These are phyloP conservation scores for Ernsta delagoae DNA, from an alignment of 2,888 invertebrate species.

Conservation along the genomic window DNA sequence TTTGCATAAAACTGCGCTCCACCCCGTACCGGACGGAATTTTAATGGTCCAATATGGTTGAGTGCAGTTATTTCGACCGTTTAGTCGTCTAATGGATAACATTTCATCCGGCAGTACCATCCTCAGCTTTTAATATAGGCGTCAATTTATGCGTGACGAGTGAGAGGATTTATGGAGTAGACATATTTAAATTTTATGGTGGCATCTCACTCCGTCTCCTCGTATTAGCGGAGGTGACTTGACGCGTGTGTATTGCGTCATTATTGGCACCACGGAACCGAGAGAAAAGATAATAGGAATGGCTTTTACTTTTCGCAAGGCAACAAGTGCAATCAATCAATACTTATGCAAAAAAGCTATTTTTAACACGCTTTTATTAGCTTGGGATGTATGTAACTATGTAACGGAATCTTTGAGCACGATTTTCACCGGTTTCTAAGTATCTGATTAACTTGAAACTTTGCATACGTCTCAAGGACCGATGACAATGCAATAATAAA, in stretches of 20 bases:
- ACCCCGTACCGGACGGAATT: slow-evolving; percentile 54
- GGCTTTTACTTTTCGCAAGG: too few relatives aligned
- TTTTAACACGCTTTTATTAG: too few relatives aligned
- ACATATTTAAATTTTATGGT: slow-evolving; percentile 8
- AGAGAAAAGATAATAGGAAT: too few relatives aligned
- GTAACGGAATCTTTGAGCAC: too few relatives aligned
- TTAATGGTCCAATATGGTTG: slow-evolving; percentile 62
- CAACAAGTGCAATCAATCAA: too few relatives aligned
- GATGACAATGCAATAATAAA: too few relatives aligned
- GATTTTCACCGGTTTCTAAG: too few relatives aligned
- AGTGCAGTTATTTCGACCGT: slow-evolving; percentile 21
- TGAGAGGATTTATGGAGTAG: slow-evolving; percentile 1
- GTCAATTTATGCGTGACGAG: slow-evolving; percentile 12
- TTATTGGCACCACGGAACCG: background rate
- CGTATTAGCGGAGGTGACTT: slow-evolving; percentile 1
- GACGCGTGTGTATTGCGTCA: background rate
- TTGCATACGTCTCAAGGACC: too few relatives aligned
- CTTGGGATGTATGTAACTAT: too few relatives aligned
- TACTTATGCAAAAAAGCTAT: too few relatives aligned
- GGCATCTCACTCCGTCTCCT: background rate
- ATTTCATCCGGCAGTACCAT: background rate
- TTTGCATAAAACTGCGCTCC: slow-evolving; percentile 71
- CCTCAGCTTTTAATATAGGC: slow-evolving; percentile 12
- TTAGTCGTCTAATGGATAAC: slow-evolving; percentile 9
- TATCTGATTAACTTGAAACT: too few relatives aligned